Conservation (phyloP, 2,113 vertebrate species). For the Aphyosemion australe region DNA sequence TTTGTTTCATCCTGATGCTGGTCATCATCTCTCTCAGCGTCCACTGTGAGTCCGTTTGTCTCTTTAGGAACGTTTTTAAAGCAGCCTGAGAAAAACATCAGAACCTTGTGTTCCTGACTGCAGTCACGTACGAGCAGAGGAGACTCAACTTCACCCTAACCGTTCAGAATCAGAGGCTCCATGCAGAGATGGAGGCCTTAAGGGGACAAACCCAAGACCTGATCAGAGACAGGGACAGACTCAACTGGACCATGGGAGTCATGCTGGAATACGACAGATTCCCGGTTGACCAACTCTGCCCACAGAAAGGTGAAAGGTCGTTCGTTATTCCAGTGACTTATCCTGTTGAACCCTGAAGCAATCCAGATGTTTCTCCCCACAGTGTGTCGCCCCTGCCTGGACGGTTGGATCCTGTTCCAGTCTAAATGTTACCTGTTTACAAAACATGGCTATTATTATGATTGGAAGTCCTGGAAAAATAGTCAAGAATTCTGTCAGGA, state of each 20-base stretch:
- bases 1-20: slow-evolving; percentile 28
- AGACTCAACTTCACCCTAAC: slow-evolving; percentile 3
- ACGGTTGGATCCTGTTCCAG: slow-evolving; percentile 45
- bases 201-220: slow-evolving; percentile 9
- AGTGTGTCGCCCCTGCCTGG: slow-evolving; percentile 54
- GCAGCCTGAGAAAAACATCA: accelerated
- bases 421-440: slow-evolving; percentile 33
- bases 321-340: too few species aligned
- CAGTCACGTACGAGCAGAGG: background rate
- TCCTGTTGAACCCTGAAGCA: too few species aligned
- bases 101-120: background rate
- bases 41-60: slow-evolving; percentile 28
- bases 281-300: slow-evolving; percentile 24
- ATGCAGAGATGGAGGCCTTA: background rate
- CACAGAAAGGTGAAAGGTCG: slow-evolving; percentile 30
- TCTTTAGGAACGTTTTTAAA: background rate
- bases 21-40: slow-evolving; percentile 14
- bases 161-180: background rate
- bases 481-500: background rate
- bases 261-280: slow-evolving; percentile 29
- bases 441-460: accelerated
- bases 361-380: background rate
- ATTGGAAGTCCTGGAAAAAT: accelerated
- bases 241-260: slow-evolving; percentile 52
- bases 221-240: slow-evolving; percentile 25